These are phyloP conservation scores for Siniperca chuatsi DNA, from an alignment of 2,113 vertebrate species.

Conservation along the genomic window DNA sequence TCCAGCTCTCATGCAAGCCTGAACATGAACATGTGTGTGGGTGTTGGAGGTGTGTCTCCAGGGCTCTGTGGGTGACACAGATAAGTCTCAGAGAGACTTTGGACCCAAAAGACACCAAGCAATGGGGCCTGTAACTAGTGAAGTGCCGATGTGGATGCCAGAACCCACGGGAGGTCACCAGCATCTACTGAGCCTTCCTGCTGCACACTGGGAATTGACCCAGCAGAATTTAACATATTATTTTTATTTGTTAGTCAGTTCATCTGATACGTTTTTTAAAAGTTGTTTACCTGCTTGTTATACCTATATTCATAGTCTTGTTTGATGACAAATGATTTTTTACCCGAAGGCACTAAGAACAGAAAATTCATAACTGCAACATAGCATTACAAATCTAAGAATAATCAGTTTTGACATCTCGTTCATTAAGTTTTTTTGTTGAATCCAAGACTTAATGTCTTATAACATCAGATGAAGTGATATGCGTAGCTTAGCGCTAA, in stretches of 20 bases:
- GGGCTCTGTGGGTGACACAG: slow-evolving; percentile 62
- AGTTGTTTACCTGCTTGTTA: background rate
- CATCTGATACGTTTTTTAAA: background rate
- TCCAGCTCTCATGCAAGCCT: slow-evolving; percentile 47
- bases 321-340: background rate
- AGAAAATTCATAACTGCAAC: background rate
- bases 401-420: background rate
- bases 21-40: slow-evolving; percentile 50
- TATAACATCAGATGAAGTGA: background rate
- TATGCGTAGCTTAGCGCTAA: background rate
- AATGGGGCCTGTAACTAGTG: slow-evolving; percentile 66
- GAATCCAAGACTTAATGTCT: background rate
- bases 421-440: background rate
- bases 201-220: background rate
- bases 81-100: slow-evolving; percentile 75
- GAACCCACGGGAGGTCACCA: slow-evolving; percentile 51
- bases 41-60: slow-evolving; percentile 55
- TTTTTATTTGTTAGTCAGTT: background rate
- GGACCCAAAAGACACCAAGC: slow-evolving; percentile 53
- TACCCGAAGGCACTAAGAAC: background rate
- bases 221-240: slow-evolving; percentile 2
- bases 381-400: background rate
- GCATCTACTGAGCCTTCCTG: slow-evolving; percentile 22
- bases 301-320: background rate
- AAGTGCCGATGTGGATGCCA: slow-evolving; percentile 40